These are phyloP conservation scores for Trinectes maculatus DNA, from an alignment of 2,113 vertebrate species.

Conservation along the genomic window DNA sequence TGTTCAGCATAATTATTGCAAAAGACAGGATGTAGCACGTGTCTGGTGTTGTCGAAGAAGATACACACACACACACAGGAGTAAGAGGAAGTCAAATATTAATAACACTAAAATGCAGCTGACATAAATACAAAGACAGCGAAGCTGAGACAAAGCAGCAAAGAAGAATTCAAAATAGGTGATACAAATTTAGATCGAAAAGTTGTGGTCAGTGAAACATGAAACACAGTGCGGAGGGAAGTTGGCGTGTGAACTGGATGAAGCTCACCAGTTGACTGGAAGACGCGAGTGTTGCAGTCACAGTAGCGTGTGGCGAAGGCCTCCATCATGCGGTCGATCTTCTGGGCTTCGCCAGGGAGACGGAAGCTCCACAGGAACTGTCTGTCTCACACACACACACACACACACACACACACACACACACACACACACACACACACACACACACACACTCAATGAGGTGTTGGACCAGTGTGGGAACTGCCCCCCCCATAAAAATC, in stretches of 20 bases:
- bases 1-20: constrained; percentile 97
- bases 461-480: neutral
- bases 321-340: constrained; percentile 99
- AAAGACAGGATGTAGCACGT: constrained; percentile 97
- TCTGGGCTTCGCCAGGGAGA: constrained; percentile 95
- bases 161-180: neutral
- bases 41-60: constrained; percentile 78
- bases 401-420: neutral
- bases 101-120: neutral
- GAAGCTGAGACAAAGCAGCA: neutral
- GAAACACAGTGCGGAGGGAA: neutral
- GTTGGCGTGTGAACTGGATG: neutral
- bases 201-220: neutral
- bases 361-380: constrained; percentile 98
- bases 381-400: constrained; percentile 75
- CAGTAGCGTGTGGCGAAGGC: constrained; percentile 92
- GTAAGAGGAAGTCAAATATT: constrained; percentile 11
- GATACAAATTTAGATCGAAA: too few species aligned
- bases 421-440: neutral
- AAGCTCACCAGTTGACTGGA: constrained; percentile 91
- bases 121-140: neutral
- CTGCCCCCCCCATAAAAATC: too few species aligned
- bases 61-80: neutral
- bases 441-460: neutral
- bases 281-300: constrained; percentile 88